A percentile compares a stretch with the other conserved stretches of the same genome.
phyloP scores from a whole-genome alignment of 2,113 vertebrate genomes.

The Etheostoma cragini region DNA sequence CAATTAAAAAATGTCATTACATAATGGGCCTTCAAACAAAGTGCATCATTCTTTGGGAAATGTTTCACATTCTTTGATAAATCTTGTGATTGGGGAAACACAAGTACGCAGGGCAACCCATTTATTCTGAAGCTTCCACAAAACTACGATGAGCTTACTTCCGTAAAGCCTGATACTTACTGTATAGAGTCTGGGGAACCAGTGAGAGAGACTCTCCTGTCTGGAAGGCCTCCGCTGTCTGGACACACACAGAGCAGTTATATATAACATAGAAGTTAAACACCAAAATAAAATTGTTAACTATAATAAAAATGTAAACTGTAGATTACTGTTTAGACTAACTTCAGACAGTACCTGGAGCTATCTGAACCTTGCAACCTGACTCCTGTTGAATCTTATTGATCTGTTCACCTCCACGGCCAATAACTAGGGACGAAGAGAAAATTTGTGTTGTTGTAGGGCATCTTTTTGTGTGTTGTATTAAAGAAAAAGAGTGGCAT shows the following conservation, averaged over 20 bases:
- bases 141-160: neutral
- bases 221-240: conserved; percentile 54
- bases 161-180: conserved; percentile 27
- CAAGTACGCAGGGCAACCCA: neutral
- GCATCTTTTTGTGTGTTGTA: neutral
- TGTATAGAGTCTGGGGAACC: conserved; percentile 36
- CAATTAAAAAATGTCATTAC: neutral
- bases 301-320: neutral
- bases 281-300: neutral
- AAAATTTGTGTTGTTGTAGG: neutral
- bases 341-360: conserved; percentile 40
- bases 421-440: conserved; percentile 38
- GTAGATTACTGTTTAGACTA: neutral
- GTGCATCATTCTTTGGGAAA: neutral
- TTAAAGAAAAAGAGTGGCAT: conserved; percentile 4
- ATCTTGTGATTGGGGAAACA: neutral
- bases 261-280: neutral
- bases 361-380: conserved; percentile 55
- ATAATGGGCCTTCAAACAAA: neutral
- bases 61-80: neutral
- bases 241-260: conserved; percentile 15
- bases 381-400: conserved; percentile 57
- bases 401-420: conserved; percentile 56
- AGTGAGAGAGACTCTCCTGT: conserved; percentile 45
- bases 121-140: neutral